Percentiles rank a stretch among this genome's conserved stretches.
Conservation (phyloP, 2,113 vertebrate species). For the Pterocles orientalis region DNA sequence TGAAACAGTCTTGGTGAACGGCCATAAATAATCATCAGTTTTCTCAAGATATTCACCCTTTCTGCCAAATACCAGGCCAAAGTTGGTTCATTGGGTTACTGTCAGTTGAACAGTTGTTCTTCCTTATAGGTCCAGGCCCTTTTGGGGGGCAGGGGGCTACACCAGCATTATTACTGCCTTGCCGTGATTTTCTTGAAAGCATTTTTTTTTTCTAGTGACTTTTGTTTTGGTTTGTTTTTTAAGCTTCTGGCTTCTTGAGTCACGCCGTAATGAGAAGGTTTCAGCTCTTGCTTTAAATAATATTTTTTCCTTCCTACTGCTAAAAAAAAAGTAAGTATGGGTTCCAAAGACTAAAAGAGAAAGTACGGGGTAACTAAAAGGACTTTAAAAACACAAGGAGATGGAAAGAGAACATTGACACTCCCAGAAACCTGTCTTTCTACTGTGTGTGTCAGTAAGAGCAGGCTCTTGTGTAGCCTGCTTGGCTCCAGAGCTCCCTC, state of each 20-base stretch:
- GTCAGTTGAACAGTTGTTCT: accelerated
- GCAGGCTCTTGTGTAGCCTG: not conserved
- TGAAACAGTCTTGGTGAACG: not conserved
- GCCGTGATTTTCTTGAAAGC: not conserved
- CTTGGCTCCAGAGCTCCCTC: not conserved
- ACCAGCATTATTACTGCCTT: not conserved
- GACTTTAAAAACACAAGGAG: not conserved
- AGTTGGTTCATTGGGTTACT: not conserved
- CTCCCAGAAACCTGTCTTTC: not conserved
- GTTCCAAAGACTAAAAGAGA: not conserved
- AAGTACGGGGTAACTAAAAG: not conserved
- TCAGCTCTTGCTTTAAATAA: not conserved
- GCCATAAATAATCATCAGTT: not conserved
- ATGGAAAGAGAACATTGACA: not conserved
- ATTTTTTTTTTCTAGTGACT: not conserved
- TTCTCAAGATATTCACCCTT: not conserved
- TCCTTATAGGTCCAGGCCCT: not conserved
- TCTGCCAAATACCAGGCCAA: not conserved
- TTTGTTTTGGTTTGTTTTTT: not conserved
- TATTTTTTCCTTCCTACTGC: not conserved
- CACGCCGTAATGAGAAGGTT: not conserved
- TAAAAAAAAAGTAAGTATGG: not conserved
- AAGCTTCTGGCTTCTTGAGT: not conserved
- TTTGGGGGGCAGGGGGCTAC: not conserved
- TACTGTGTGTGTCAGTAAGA: not conserved